These are phyloP conservation scores for Scaeva pyrastri DNA, from an alignment of 2,888 invertebrate species.

Conservation along the genomic window DNA sequence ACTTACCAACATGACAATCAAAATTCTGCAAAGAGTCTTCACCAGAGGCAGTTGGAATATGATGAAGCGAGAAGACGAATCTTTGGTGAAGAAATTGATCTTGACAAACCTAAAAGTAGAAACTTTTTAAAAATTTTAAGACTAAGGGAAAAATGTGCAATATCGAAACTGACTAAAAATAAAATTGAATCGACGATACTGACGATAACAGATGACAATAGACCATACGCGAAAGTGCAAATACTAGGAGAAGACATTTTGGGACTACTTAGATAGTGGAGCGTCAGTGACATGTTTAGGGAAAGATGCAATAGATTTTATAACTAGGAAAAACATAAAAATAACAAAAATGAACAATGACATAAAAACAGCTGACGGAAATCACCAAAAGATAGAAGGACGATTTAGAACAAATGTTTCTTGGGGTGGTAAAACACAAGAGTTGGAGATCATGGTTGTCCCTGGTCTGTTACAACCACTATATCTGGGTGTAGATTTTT, in stretches of 20 bases:
- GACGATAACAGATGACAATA: slow-evolving; percentile 5
- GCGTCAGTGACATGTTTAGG: slow-evolving; percentile 8
- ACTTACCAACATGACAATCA: background rate
- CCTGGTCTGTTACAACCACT: background rate
- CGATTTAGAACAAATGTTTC: background rate
- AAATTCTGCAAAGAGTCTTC: background rate
- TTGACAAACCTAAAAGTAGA: background rate
- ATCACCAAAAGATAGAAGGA: background rate
- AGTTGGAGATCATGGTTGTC: background rate
- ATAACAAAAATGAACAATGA: background rate
- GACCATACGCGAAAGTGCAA: slow-evolving; percentile 7
- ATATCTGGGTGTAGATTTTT: slow-evolving; percentile 4
- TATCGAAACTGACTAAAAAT: background rate
- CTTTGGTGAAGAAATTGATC: slow-evolving; percentile 1
- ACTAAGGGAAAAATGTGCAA: slow-evolving; percentile 3
- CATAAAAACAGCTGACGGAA: background rate
- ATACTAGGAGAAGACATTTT: background rate
- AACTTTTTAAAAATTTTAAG: background rate
- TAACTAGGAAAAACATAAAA: background rate
- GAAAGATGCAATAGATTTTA: slow-evolving; percentile 11
- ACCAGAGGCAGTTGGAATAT: background rate
- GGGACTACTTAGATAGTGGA: slow-evolving; percentile 21
- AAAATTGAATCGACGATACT: background rate
- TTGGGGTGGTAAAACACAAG: background rate
- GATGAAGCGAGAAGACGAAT: background rate